Evolutionary conservation across 30 jellyfish, hydroid and myxozoan genomes (phyloP), one percentile per base, ranked within the genome.

Genomic region (Aurelia coerulea): DNA sequence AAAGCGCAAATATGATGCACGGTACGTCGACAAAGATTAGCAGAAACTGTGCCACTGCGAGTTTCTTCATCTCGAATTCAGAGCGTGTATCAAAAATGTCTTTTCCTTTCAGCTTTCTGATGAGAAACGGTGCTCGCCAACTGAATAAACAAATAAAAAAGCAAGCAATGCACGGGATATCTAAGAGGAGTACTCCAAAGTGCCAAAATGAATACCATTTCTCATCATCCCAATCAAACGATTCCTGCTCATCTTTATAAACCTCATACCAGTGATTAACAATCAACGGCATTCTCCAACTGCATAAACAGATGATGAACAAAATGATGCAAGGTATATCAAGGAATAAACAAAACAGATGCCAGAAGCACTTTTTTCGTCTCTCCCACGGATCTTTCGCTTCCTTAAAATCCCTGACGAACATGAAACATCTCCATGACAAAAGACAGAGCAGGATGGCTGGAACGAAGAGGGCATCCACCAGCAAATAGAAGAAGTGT

Each of bases 281-380:
- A 2, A 88, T 51, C 54, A 89, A 88, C 35, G 97, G 98, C 76
- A 93, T 54, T 53, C 98, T 83, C 98, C 98, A 93, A 9, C 96
- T 69, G 74, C 90, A 54, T 19, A 68, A 42, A 39, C 85, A 60
- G 29, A 85, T 65, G 1, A 88, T 34, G 59, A 66, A 58, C 56
- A 83, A 65, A 34, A 93, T n/a, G 39, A 93, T 33, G 65, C 96
- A 88, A 0, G 98, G 98, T 4, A 88, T 81, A 74, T 93, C 98
- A 34, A 88, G 68, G 56, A 93, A 79, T 37, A 93, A 46, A 53
- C 80, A 90, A 10, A 65, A 33, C 34, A 87, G 85, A 73, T 93
- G 97, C 75, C 51, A 70, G 87, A 88, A 88, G 69, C 98, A 93
- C 32, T 17, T 64, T 71, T 76, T 73, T 14, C 98, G 84, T 50